Conservation (phyloP, 1,140 invertebrate genomes). For the Achroia grisella region DNA sequence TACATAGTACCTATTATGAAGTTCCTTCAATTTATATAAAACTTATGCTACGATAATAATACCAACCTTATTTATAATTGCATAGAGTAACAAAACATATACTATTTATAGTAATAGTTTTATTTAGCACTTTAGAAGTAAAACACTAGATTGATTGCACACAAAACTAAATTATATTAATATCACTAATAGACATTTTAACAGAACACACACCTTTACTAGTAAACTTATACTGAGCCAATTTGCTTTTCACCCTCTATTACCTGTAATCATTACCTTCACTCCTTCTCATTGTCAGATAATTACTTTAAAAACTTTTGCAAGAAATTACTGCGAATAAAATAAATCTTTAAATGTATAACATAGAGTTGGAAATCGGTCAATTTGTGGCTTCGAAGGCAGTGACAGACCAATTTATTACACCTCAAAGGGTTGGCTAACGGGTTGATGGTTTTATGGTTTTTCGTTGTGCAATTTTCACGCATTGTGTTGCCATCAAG, state of each 20-base stretch:
- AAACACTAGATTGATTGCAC: too few relatives aligned
- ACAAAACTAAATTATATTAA: too few relatives aligned
- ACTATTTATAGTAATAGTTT: too few relatives aligned
- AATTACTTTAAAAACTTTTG: constrained; percentile 60
- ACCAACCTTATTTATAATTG: too few relatives aligned
- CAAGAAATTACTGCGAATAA: not conserved
- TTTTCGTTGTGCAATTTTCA: constrained; percentile 66
- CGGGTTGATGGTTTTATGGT: constrained; percentile 64
- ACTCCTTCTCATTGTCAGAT: constrained; percentile 42
- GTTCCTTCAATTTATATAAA: too few relatives aligned
- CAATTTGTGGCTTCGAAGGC: not conserved
- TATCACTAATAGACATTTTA: not conserved
- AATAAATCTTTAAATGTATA: too few relatives aligned
- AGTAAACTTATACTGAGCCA: constrained; percentile 39
- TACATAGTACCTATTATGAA: too few relatives aligned
- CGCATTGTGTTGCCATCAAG: constrained; percentile 38
- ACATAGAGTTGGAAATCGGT: too few relatives aligned
- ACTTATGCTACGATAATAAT: too few relatives aligned
- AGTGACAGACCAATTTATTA: constrained; percentile 63
- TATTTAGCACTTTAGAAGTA: too few relatives aligned
- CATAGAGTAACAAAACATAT: too few relatives aligned
- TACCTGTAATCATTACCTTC: constrained; percentile 58
- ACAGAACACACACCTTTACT: constrained; percentile 25
- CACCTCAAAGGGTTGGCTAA: constrained; percentile 67
- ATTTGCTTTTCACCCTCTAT: constrained; percentile 33